Evolutionary conservation across 2,113 vertebrate species (phyloP), one percentile per base, ranked within the genome.

Genomic region (Datnioides undecimradiatus): DNA sequence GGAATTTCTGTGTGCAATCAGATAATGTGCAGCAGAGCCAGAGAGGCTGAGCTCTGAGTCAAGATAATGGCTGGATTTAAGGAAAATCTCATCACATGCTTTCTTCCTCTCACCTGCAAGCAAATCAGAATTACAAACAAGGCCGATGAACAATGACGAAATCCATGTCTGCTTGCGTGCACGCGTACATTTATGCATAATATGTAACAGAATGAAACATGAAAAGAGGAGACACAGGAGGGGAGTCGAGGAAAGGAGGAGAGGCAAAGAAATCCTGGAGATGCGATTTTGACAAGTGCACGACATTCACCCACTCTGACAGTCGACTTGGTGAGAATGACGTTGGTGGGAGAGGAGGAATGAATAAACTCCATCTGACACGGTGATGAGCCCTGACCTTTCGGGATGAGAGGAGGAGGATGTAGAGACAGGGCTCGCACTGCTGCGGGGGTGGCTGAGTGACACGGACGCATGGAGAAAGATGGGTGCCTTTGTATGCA

Each of bases 351-450:
- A 73, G 80, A 62, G 31, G 49, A 27, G 62, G 71, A 34, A 78
- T 90, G 87, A 91, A 84, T 85, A 89, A 89, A 91, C 79, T 86
- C 67, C 52, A 81, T 83, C 73, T 91, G 90, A 90, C 84, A 74
- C 21, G 63, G 67, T 85, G 86, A 87, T 86, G 86, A 85, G 82
- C 57, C 69, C 79, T 88, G 90, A 93, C 90, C 89, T 93, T 91
- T 91, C 38, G 78, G 76, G 73, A 67, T 74, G 82, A 90, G 70
- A 82, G 75, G 80, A 86, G 73, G 79, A 85, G 45, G 73, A 85
- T 31, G 78, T 79, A 54, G 79, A 81, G 55, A 83, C 52, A 38
- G 80, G 80, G 63, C 69, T 80, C 43, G 38, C 49, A 45, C 58
- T 41, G 79, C 51, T 69, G 70, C 45, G 69, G 73, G 73, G 76